phyloP scores from a whole-genome alignment of 1,140 invertebrate species.

The Drosophila burlai region DNA sequence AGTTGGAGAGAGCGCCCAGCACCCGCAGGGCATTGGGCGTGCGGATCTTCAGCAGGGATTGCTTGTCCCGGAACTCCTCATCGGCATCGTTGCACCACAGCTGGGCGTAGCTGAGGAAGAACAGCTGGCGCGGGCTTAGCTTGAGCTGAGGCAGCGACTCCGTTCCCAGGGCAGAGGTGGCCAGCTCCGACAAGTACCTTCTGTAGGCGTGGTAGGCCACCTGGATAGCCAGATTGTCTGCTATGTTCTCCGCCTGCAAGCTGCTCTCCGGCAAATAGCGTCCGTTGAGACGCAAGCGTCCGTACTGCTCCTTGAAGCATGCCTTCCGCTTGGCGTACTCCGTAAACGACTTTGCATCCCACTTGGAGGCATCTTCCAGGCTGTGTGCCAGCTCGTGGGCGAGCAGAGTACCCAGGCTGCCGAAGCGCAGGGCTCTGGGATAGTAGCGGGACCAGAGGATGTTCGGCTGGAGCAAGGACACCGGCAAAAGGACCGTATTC shows the following conservation, averaged over 20 bases:
- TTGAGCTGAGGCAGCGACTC: conserved; percentile 86
- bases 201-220: conserved; percentile 87
- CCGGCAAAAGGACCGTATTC: conserved; percentile 61
- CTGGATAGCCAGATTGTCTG: conserved; percentile 88
- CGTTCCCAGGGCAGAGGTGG: conserved; percentile 20
- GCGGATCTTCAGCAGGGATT: conserved; percentile 65
- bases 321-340: conserved; percentile 57
- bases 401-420: conserved; percentile 87
- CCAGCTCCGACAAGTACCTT: conserved; percentile 59
- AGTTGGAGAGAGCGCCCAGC: conserved; percentile 65
- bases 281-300: conserved; percentile 52
- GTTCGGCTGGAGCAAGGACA: conserved; percentile 71
- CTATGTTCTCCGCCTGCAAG: conserved; percentile 91
- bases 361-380: conserved; percentile 86
- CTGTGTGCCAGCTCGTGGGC: conserved; percentile 88
- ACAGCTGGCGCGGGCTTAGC: conserved; percentile 88
- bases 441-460: conserved; percentile 75
- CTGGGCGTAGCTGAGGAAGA: conserved; percentile 90
- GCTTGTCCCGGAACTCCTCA: conserved; percentile 65
- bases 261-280: conserved; percentile 88
- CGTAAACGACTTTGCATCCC: conserved; percentile 56
- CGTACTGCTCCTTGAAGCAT: conserved; percentile 75
- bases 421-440: conserved; percentile 85
- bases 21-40: conserved; percentile 66
- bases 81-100: conserved; percentile 71